Base-by-base conservation (phyloP, 2,888 invertebrate species). In the Drosophila ustulata region DNA sequence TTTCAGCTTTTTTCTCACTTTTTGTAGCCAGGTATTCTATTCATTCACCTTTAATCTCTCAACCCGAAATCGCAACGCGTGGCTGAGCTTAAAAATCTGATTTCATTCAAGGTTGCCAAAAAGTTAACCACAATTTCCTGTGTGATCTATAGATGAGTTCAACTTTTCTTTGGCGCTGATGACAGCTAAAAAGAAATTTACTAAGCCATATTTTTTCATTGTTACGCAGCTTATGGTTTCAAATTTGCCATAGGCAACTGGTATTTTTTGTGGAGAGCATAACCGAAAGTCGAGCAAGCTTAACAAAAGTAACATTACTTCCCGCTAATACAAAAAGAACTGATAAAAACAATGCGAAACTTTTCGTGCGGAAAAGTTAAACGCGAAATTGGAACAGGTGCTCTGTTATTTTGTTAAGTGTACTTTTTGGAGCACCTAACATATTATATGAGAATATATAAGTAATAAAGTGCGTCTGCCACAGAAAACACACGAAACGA, bases 361-460 rank as follows among this genome's bases (percentile, higher is more conserved):
- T 65, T 65, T 51, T 51, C 46, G 28, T 46, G 65, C 64, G 45
- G 18, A 50, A 49, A 64, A 56, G 51, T 50, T 47, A 50, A 59
- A 32, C 45, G 32, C 11, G 3, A 37, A 28, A 45, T 34, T 34
- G 52, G 34, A 34, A 46, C 61, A 41, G 30, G 43, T 45, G 55
- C 43, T 26, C 6, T n/a, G 25, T 28, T 43, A 66, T 62, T 72
- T 49, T 26, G 37, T 25, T 43, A 37, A 51, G 64, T 43, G 58
- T 56, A 61, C 23, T 50, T 45, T 26, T 66, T 26, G 55, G 13
- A 32, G 32, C 73, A 66, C 49, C 56, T 53, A 64, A 72, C 73
- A 68, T 56, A 67, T 67, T 72, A 64, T 58, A 55, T 72, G 78
- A 64, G 61, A 73, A 75, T 73, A 61, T 74, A 78, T 78, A 78